Evolutionary conservation across 2,888 invertebrate genomes (phyloP).

Genomic region (Agrypnus murinus): DNA sequence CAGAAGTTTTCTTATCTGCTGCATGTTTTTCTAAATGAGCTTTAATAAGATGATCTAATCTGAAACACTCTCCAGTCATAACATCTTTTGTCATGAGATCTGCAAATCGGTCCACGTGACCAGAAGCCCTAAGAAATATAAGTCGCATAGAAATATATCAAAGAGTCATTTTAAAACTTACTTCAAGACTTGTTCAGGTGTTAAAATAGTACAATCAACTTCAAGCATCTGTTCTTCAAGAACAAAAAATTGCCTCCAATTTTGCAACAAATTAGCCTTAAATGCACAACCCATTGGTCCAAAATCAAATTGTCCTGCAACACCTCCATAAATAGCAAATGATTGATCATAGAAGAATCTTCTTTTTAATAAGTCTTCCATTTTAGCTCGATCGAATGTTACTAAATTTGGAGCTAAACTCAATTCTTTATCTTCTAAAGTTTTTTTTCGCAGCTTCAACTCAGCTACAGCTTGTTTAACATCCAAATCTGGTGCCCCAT

Average conservation of each 20-base stretch:
- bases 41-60: constrained; percentile 98
- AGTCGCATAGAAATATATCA: constrained; percentile 26
- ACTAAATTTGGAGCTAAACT: constrained; percentile 81
- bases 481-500: constrained; percentile 92
- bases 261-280: constrained; percentile 93
- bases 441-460: constrained; percentile 91
- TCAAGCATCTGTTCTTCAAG: constrained; percentile 99
- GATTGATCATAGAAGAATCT: constrained; percentile 99
- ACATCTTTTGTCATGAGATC: constrained; percentile 99
- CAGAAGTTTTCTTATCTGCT: constrained; percentile 87
- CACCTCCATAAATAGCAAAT: constrained; percentile 99
- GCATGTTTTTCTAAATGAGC: constrained; percentile 91
- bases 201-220: constrained; percentile 97
- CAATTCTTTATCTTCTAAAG: constrained; percentile 94
- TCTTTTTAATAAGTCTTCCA: constrained; percentile 97
- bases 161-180: constrained; percentile 65
- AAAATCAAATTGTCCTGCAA: constrained; percentile 96
- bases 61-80: constrained; percentile 97
- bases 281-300: constrained; percentile 99
- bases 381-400: constrained; percentile 91
- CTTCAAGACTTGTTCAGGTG: constrained; percentile 97
- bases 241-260: constrained; percentile 97
- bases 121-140: constrained; percentile 85
- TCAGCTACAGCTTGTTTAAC: constrained; percentile 96
- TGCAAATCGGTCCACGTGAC: constrained; percentile 99